A percentile compares a stretch with the other conserved stretches of the same genome.
These are phyloP conservation scores for Congeria kusceri DNA, from an alignment of 2,888 invertebrate species.

Conservation along the genomic window DNA sequence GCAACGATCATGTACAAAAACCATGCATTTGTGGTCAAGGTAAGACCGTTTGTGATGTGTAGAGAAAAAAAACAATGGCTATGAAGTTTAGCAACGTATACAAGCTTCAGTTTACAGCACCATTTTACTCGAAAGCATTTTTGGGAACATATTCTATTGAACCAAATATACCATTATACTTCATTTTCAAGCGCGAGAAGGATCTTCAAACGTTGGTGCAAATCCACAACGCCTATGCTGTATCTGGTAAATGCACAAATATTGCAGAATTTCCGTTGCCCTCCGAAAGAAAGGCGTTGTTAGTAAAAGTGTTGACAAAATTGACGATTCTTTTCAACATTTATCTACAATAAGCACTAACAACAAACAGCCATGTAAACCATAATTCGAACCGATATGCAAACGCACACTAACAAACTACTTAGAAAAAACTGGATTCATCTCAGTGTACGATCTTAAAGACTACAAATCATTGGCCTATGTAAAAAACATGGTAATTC, in stretches of 20 bases:
- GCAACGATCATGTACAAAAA: constrained; percentile 7
- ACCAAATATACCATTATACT: constrained; percentile 11
- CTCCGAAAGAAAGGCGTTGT: neutral
- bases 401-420: neutral
- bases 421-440: constrained; percentile 17
- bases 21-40: constrained; percentile 6
- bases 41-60: constrained; percentile 10
- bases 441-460: constrained; percentile 21
- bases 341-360: neutral
- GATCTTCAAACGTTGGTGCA: constrained; percentile 11
- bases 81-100: neutral
- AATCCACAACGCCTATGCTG: constrained; percentile 18
- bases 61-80: constrained; percentile 3
- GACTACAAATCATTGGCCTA: constrained; percentile 17
- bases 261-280: constrained; percentile 7
- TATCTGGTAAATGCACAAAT: neutral
- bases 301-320: neutral
- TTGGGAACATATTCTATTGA: constrained; percentile 3
- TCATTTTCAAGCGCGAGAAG: constrained; percentile 5
- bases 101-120: constrained; percentile 10
- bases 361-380: too few relatives aligned
- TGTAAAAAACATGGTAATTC: constrained; percentile 25
- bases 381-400: neutral
- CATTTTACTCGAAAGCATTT: neutral
- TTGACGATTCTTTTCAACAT: constrained; percentile 2